Conservation (phyloP, 2,888 invertebrate genomes). For the Petrolisthes manimaculis region DNA sequence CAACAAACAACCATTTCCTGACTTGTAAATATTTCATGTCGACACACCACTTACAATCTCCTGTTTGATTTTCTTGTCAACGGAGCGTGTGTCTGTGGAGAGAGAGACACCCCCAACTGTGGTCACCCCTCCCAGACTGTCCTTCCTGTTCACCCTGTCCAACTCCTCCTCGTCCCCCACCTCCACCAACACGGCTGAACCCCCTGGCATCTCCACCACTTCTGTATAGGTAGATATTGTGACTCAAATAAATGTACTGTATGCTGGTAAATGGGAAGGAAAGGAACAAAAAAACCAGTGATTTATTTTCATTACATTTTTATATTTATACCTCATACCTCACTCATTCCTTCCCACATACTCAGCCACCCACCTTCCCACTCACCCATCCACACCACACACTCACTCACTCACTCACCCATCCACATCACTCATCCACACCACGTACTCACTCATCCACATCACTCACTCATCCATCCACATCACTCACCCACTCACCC, state of each 20-base stretch:
- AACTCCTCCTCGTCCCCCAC: constrained; percentile 15
- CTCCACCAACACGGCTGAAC: constrained; percentile 32
- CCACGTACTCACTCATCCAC: not conserved
- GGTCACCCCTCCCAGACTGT: constrained; percentile 30
- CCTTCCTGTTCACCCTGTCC: not conserved
- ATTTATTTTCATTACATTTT: not conserved
- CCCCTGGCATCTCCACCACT: constrained; percentile 47
- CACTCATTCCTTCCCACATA: not conserved
- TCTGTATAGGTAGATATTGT: constrained; percentile 9
- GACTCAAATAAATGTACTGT: no score
- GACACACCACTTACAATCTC: constrained; percentile 47
- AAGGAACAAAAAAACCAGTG: not conserved
- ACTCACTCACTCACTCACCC: not conserved
- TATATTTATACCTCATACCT: not conserved
- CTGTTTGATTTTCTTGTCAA: constrained; percentile 49
- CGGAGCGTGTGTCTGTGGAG: constrained; percentile 23
- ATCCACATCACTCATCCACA: not conserved
- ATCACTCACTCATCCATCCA: not conserved
- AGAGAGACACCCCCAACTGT: constrained; percentile 37
- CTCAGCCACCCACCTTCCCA: not conserved
- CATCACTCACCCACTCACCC: not conserved
- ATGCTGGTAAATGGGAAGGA: not conserved
- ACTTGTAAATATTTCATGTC: no score
- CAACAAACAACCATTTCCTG: no score
- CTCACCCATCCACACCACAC: not conserved